A percentile compares a stretch with the other conserved stretches of the same genome.
Conservation (phyloP, 2,113 vertebrate species). For the Aleadryas rufinucha region DNA sequence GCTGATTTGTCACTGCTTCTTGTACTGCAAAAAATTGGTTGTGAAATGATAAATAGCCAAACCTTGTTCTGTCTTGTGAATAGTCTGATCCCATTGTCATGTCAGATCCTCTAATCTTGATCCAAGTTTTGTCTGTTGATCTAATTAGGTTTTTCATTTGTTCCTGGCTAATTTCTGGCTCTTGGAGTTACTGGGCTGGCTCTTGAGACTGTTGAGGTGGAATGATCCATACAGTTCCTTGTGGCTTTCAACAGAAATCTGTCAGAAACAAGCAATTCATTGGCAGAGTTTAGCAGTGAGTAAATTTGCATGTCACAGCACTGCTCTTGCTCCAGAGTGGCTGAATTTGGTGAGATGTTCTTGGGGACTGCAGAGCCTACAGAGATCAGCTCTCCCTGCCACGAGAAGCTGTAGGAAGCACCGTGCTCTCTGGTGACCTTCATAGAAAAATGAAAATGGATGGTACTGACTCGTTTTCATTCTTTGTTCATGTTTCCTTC, state of each 20-base stretch:
- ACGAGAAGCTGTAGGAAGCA: not conserved
- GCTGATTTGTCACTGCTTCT: not conserved
- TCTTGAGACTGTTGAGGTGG: constrained; percentile 31
- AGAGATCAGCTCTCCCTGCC: not conserved
- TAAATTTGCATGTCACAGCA: not conserved
- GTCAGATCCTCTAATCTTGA: not conserved
- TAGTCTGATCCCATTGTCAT: not conserved
- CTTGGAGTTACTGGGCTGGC: constrained; percentile 23
- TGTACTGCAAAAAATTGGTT: not conserved
- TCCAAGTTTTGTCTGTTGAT: constrained; percentile 14
- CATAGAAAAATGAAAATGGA: not conserved
- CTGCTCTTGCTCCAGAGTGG: not conserved
- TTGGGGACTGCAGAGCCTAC: not conserved
- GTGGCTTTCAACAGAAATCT: constrained; percentile 63
- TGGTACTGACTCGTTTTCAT: not conserved
- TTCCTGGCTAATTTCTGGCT: constrained; percentile 47
- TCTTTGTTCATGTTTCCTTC: not conserved
- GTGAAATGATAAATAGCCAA: not conserved
- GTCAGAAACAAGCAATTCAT: not conserved
- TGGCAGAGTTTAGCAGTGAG: not conserved
- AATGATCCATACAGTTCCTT: constrained; percentile 28
- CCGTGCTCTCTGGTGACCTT: not conserved
- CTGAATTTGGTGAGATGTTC: not conserved
- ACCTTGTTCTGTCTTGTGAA: not conserved
- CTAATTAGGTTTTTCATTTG: constrained; percentile 46